Base-by-base conservation (phyloP, 2,888 invertebrate genomes). In the Leptopterna dolabrata region DNA sequence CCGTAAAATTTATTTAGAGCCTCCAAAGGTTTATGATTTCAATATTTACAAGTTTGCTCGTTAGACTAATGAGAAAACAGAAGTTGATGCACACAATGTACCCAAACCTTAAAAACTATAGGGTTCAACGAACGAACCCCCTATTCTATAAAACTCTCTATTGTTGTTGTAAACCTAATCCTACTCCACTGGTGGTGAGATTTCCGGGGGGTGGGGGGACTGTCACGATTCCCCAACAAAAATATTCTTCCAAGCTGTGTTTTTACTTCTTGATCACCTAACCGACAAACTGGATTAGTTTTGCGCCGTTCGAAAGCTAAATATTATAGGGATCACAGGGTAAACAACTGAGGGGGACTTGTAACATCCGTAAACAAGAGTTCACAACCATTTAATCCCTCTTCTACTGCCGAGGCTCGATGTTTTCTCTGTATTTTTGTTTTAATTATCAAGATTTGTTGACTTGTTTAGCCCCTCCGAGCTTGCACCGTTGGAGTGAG, bases 241-340 rank as follows among this genome's bases (percentile, higher is more conserved):
- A 51, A 51, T 51, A 51, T 16, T 51, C 16, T 16, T n/a, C 16
- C 51, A 19, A n/a, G 16, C 51, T 14, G 63, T 73, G 73, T 73
- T 73, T 73, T 73, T 14, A 30, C 36, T 41, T 9, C 36, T 36
- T 1, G 73, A 73, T 73, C 73, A 73, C 36, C 9, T 36, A 73
- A 13, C 73, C 36, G 41, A 41, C 73, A 41, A 73, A 73, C 36
- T 73, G 36, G 73, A 73, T 73, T 73, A 73, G 73, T 73, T 73
- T 30, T 73, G 24, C 19, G 6, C 19, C 24, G 63, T 73, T 73
- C 6, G 9, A 19, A 73, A 73, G 30, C 36, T 73, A 73, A 73
- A 73, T 73, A 71, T 71, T n/a, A 71, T 36, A 41, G 19, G 16
- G 30, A 73, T 24, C 63, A 47, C 24, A 0, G 63, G 13, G 27